Evolutionary conservation across 2,888 invertebrate species (phyloP), one percentile per base, ranked within the genome.

Genomic region (Adelphocoris suturalis): DNA sequence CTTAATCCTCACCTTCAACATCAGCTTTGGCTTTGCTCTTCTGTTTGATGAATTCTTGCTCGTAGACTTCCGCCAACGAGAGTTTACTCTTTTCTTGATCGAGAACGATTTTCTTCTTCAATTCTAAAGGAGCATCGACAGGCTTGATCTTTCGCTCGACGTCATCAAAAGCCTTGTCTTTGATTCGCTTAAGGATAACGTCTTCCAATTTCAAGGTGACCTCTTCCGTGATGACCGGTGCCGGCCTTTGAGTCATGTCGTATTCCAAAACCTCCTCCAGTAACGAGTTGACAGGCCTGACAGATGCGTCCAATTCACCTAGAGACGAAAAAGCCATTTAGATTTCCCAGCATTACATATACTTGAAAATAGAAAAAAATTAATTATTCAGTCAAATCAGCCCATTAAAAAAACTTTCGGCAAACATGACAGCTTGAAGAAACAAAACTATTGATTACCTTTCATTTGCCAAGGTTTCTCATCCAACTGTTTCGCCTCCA

Each of bases 51-150:
- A 96, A 98, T 93, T 97, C 97, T 91, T 94, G 95, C 94, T 99
- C 99, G 92, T 99, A 99, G 81, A 99, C 97, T 94, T 99, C 96
- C 0, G 98, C 97, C 86, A 99, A 94, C 86, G 98, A 98, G 91
- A 96, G 94, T 94, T 99, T 98, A 92, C 98, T 98, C 93, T 99
- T 99, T 92, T 98, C 97, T 92, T 98, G 98, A 93, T 99, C 97
- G 78, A 99, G 94, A 0, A 98, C 95, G 89, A 98, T 94, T 91
- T 97, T 96, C 93, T 99, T 98, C 92, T 97, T 97, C 93, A 96
- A 99, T 91, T 97, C 96, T 78, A 96, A 94, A 1, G 97, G 96
- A 14, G 97, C 96, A 91, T 97, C 96, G 0, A 96, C 95, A 0
- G 97, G 97, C 93, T 97, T 98, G 28, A 96, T 95, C 94, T 98